Percentiles rank a stretch among this genome's conserved stretches.
phyloP scores from a whole-genome alignment of 2,888 invertebrate genomes.

The Drosophila crucigera region DNA sequence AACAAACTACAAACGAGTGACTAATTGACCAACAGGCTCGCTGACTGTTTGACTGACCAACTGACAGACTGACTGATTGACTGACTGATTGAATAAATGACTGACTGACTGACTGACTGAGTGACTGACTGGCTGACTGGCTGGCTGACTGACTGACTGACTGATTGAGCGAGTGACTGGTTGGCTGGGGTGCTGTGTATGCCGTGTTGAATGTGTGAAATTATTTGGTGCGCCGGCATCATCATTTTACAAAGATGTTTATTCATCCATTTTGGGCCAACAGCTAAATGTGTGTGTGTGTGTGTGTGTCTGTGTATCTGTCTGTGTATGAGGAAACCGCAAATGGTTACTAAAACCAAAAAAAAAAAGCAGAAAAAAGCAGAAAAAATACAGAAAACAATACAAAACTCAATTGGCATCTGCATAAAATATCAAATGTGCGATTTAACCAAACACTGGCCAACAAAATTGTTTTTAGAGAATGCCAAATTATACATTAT shows the following conservation, averaged over 20 bases:
- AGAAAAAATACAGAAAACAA: constrained; percentile 23
- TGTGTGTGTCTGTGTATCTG: background rate
- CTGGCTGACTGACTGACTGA: constrained; percentile 12
- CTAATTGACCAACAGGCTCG: constrained; percentile 21
- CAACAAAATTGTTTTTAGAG: constrained; percentile 13
- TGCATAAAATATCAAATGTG: constrained; percentile 33
- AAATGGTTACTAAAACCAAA: constrained; percentile 58
- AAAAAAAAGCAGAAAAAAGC: background rate
- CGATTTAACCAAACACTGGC: constrained; percentile 11
- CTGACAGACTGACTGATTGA: constrained; percentile 25
- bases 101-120: constrained; percentile 14
- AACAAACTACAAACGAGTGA: constrained; percentile 44
- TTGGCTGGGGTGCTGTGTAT: constrained; percentile 57
- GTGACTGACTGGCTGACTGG: constrained; percentile 29
- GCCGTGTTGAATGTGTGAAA: constrained; percentile 73
- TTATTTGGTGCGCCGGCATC: constrained; percentile 71
- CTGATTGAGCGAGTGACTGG: constrained; percentile 13
- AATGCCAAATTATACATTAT: background rate
- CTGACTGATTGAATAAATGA: constrained; percentile 3
- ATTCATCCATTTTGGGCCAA: constrained; percentile 55
- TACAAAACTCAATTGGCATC: constrained; percentile 46
- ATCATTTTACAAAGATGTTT: constrained; percentile 81
- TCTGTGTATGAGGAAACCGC: constrained; percentile 34
- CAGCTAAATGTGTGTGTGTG: background rate
- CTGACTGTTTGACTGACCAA: constrained; percentile 8